Evolutionary conservation across 2,113 vertebrate genomes (phyloP).

Genomic region (Pterocles gutturalis): DNA sequence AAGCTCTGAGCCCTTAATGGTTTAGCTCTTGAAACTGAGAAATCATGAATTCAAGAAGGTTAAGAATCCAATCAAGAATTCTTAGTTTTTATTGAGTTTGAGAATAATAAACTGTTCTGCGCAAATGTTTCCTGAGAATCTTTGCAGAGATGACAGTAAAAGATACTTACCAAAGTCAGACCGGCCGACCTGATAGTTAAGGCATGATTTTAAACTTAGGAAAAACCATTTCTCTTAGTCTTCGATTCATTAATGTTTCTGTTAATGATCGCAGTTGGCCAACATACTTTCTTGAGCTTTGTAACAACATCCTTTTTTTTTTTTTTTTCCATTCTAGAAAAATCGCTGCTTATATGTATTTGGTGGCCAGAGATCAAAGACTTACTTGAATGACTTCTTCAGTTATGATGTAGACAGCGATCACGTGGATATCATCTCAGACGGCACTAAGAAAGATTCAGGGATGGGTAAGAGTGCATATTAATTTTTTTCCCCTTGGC

Average conservation of each 20-base stretch:
- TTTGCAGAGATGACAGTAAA: not conserved
- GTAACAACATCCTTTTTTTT: not conserved
- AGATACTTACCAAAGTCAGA: not conserved
- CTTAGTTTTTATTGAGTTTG: not conserved
- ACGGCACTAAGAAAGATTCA: conserved; percentile 98
- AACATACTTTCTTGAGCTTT: not conserved
- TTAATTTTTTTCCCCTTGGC: not conserved
- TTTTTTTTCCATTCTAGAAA: conserved; percentile 78
- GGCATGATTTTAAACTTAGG: not conserved
- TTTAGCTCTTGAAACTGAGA: not conserved
- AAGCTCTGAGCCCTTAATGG: not conserved
- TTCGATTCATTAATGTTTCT: not conserved
- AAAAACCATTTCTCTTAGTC: not conserved
- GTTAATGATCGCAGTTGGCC: not conserved
- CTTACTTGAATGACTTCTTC: conserved; percentile 99
- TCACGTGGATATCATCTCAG: conserved; percentile 98
- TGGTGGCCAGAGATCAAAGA: conserved; percentile 97
- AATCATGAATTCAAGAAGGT: not conserved
- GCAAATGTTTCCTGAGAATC: not conserved
- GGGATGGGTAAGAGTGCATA: conserved; percentile 90
- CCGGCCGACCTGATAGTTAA: not conserved
- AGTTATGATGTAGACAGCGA: conserved; percentile 97
- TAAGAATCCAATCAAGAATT: not conserved
- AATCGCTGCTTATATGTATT: conserved; percentile 97
- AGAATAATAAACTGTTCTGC: not conserved